A percentile compares a stretch with the other conserved stretches of the same genome.
These are phyloP conservation scores for Drosophila cognata DNA, from an alignment of 2,888 invertebrate species.

Conservation along the genomic window DNA sequence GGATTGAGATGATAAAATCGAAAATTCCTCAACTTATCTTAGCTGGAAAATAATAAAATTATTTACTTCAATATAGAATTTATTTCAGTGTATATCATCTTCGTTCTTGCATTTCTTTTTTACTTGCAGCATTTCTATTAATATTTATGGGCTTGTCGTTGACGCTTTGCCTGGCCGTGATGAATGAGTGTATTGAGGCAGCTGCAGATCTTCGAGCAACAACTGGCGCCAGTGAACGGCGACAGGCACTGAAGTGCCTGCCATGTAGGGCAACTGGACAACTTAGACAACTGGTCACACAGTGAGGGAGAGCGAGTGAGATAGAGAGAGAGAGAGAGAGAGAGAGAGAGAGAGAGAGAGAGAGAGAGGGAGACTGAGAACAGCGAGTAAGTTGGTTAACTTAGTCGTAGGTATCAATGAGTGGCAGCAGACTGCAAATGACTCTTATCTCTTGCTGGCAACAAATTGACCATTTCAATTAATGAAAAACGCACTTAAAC, in stretches of 20 bases:
- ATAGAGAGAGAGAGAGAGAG: neutral
- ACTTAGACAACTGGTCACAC: constrained; percentile 29
- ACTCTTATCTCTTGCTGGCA: constrained; percentile 51
- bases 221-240: constrained; percentile 58
- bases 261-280: constrained; percentile 63
- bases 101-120: constrained; percentile 18
- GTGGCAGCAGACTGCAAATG: constrained; percentile 42
- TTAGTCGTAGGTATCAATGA: constrained; percentile 53
- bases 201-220: constrained; percentile 46
- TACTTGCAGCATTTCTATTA: constrained; percentile 48
- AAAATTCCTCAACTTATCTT: neutral
- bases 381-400: constrained; percentile 13
- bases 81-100: constrained; percentile 26
- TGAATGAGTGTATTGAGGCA: constrained; percentile 59
- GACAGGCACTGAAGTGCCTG: constrained; percentile 44
- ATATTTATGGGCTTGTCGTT: constrained; percentile 66
- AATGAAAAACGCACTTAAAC: constrained; percentile 79
- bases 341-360: neutral
- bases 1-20: neutral
- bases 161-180: constrained; percentile 55
- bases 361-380: constrained; percentile 2
- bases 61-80: neutral
- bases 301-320: neutral
- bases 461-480: constrained; percentile 79
- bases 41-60: neutral